phyloP scores from a whole-genome alignment of 2,888 invertebrate genomes.

The Nephrotoma guestfalica region DNA sequence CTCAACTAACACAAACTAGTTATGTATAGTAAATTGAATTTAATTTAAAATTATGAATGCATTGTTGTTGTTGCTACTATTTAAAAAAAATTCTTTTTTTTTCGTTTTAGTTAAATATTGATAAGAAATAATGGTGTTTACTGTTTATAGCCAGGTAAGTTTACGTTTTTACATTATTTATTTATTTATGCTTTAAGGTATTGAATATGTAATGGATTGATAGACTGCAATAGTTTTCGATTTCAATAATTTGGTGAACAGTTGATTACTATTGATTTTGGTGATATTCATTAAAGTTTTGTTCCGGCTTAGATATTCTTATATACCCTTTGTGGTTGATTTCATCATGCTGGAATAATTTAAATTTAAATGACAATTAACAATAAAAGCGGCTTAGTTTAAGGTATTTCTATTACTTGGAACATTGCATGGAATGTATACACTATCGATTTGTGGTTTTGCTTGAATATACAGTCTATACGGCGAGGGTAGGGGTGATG shows the following conservation, averaged over 20 bases:
- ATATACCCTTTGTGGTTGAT: neutral
- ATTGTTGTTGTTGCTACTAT: neutral
- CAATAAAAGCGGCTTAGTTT: neutral
- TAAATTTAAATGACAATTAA: neutral
- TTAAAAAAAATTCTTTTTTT: neutral
- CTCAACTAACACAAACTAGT: neutral
- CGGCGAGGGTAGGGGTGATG: too few species aligned
- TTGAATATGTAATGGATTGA: neutral
- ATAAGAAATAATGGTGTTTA: neutral
- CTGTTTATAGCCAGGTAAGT: neutral
- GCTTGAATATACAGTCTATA: too few species aligned
- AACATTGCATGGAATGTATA: neutral
- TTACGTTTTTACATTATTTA: neutral
- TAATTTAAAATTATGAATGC: neutral
- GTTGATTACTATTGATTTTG: neutral
- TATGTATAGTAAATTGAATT: neutral
- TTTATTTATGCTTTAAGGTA: neutral
- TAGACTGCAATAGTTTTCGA: neutral
- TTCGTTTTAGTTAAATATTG: neutral
- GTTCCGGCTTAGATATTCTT: neutral
- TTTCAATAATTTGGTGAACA: neutral
- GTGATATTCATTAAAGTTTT: neutral
- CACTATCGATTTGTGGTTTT: neutral
- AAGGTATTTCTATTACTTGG: neutral
- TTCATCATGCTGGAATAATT: neutral